Conservation (phyloP, 2,113 vertebrate species). For the Thamnaconus septentrionalis region DNA sequence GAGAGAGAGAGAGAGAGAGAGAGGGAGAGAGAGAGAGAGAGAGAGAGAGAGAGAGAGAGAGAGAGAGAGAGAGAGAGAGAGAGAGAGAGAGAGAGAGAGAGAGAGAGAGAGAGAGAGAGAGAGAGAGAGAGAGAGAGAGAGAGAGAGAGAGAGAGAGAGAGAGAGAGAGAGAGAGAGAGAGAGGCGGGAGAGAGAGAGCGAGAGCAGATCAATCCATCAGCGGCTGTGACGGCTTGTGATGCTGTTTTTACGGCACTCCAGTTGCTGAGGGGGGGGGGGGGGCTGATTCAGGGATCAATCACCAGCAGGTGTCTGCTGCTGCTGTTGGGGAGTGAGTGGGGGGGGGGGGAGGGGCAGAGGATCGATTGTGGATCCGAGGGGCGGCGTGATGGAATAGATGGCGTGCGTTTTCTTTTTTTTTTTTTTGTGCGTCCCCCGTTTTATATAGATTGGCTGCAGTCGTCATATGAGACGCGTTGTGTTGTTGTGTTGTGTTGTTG, state of each 20-base stretch:
- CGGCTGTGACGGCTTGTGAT: constrained; percentile 70
- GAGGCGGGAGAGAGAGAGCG: no score
- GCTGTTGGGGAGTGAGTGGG: neutral
- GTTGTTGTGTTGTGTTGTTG: no score
- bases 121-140: no score
- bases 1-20: neutral
- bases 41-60: neutral
- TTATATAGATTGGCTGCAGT: constrained; percentile 43
- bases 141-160: no score
- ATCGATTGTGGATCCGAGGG: constrained; percentile 73
- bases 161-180: no score
- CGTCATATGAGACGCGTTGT: neutral
- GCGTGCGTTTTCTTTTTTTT: constrained; percentile 14
- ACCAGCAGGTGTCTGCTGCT: constrained; percentile 67
- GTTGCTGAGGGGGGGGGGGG: constrained; percentile 53
- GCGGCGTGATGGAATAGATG: constrained; percentile 56
- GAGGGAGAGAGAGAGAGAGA: neutral
- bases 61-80: no score
- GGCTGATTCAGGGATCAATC: constrained; percentile 80
- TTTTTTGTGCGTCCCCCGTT: constrained; percentile 25
- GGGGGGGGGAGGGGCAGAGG: constrained; percentile 47
- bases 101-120: no score
- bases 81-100: no score
- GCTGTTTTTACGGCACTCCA: constrained; percentile 66
- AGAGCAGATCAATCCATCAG: no score